Percentiles rank a stretch among this genome's conserved stretches.
Conservation (phyloP, 2,113 vertebrate species). For the Ptyas mucosa region DNA sequence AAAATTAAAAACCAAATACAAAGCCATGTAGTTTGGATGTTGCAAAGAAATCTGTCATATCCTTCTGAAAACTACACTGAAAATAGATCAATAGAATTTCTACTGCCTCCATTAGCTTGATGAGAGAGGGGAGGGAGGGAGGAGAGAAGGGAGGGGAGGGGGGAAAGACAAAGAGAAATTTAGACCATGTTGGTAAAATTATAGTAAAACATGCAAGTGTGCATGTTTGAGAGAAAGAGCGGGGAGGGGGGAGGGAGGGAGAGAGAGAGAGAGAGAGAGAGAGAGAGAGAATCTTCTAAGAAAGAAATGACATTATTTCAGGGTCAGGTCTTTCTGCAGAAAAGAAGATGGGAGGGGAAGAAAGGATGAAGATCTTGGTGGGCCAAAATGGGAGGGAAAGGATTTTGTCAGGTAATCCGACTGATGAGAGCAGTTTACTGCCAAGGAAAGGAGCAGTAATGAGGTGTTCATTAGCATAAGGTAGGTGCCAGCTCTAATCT, state of each 20-base stretch:
- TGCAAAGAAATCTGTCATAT: conserved; percentile 78
- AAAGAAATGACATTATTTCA: conserved; percentile 83
- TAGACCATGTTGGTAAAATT: no score
- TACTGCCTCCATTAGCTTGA: conserved; percentile 91
- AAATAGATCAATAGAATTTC: conserved; percentile 87
- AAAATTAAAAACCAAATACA: conserved; percentile 71
- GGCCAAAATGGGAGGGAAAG: conserved; percentile 74
- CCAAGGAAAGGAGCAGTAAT: conserved; percentile 75
- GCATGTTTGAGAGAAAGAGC: conserved; percentile 75
- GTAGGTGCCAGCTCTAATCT: conserved; percentile 69
- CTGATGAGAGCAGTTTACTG: conserved; percentile 72
- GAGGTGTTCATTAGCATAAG: conserved; percentile 76
- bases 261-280: conserved; percentile 68
- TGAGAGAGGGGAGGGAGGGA: conserved; percentile 79
- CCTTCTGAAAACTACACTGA: conserved; percentile 78
- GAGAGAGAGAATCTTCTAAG: conserved; percentile 70
- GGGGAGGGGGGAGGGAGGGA: conserved; percentile 69
- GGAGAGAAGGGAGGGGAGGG: conserved; percentile 65
- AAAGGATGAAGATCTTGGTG: conserved; percentile 72
- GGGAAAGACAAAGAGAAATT: conserved; percentile 63
- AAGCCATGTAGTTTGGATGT: conserved; percentile 73
- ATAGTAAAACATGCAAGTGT: conserved; percentile 34
- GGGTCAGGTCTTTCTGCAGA: conserved; percentile 77
- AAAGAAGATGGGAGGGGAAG: conserved; percentile 66
- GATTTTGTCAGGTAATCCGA: conserved; percentile 82